Percentiles rank a stretch among this genome's conserved stretches.
phyloP scores from a whole-genome alignment of 2,888 invertebrate species.

The Pollenia griseotomentosa region DNA sequence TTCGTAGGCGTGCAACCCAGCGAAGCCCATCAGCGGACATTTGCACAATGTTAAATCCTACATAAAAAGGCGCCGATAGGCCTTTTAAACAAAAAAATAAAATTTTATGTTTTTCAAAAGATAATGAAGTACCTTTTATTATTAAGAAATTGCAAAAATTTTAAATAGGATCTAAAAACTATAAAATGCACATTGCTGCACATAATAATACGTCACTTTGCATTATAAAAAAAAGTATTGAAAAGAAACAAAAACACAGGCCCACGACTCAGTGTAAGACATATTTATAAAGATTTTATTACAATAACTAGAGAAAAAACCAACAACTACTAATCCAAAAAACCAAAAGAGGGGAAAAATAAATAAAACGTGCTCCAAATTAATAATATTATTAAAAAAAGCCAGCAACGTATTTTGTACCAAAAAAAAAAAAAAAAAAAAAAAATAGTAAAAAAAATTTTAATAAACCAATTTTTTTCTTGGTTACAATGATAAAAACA shows the following conservation, averaged over 20 bases:
- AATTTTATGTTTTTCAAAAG: not conserved
- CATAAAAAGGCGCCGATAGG: too few relatives aligned
- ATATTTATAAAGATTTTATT: not conserved
- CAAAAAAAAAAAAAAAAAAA: not conserved
- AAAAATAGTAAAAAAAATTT: not conserved
- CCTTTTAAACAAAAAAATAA: too few relatives aligned
- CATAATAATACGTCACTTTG: slow-evolving; percentile 47
- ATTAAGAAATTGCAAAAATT: not conserved
- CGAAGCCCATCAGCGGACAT: too few relatives aligned
- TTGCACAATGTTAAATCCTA: too few relatives aligned
- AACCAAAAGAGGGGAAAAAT: slow-evolving; percentile 27
- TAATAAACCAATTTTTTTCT: slow-evolving; percentile 40
- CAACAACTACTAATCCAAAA: slow-evolving; percentile 2
- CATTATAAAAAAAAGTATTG: slow-evolving; percentile 37
- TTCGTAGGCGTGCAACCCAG: too few relatives aligned
- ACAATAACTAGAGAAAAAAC: not conserved
- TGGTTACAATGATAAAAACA: slow-evolving; percentile 4
- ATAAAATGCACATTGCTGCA: slow-evolving; percentile 31
- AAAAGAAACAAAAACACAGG: not conserved
- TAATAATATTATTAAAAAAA: slow-evolving; percentile 51
- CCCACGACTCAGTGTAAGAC: not conserved
- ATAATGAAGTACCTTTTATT: not conserved
- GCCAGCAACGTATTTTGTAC: not conserved
- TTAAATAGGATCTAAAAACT: not conserved
- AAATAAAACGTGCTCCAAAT: slow-evolving; percentile 70